Base-by-base conservation (phyloP, 2,113 vertebrate species). In the Etheostoma spectabile region DNA sequence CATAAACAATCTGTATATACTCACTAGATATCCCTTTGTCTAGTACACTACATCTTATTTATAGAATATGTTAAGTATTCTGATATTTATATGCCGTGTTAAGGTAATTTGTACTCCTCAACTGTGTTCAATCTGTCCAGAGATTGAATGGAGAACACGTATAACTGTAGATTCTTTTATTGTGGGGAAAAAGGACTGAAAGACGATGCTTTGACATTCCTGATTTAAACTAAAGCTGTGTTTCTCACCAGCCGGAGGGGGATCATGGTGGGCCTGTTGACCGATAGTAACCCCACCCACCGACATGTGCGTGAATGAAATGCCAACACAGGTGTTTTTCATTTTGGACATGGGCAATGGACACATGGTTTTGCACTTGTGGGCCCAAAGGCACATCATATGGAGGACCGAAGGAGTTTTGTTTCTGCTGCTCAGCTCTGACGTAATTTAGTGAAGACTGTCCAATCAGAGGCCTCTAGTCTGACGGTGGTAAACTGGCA, bases 1-100 rank as follows among this genome's bases (percentile, higher is more conserved):
- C 45, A 4, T 81, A 60, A 74, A 86, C 35, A 11, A 87, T 89
- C 85, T 86, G 63, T 89, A 86, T 89, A 83, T 89, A 85, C 80
- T 88, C 82, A 80, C 70, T 74, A 83, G 84, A 88, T 91, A 88
- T 92, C 93, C 86, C 89, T 90, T 82, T 90, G 79, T 86, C 74
- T 89, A 86, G 82, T 89, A 76, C 83, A 85, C 84, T 86, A 84
- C 90, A 87, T 88, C 79, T 93, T 86, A 94, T 94, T 94, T 94
- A 94, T 93, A 94, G 90, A 93, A 78, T 85, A 78, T 89, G 57
- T 91, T 90, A 88, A 93, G 83, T 94, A 91, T 94, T 92, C 86
- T 78, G 77, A 86, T 95, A 95, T 95, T 94, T 94, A 94, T 94
- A 93, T 93, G 30, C 90, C 92, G 89, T 94, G 93, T 93, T 93